Evolutionary conservation across 1,140 invertebrate genomes (phyloP).

Genomic region (Saxidomus purpurata): DNA sequence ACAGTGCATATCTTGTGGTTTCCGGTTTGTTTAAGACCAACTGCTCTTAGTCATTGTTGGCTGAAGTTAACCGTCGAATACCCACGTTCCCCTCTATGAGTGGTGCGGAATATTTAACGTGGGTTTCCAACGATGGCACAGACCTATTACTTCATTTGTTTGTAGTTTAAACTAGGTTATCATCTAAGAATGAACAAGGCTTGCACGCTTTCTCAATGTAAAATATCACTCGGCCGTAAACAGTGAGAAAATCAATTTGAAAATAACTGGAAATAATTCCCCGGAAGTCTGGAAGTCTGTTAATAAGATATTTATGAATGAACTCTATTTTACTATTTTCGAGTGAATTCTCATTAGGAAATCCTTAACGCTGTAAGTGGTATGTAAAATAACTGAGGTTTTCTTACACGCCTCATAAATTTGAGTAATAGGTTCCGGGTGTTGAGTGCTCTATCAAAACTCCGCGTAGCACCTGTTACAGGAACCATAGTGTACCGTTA

Average conservation of each 20-base stretch:
- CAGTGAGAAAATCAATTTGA: neutral
- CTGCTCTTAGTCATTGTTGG: no score
- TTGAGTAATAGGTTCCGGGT: conserved; percentile 1
- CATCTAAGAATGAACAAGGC: no score
- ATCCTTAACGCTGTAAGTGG: neutral
- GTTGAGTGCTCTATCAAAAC: neutral
- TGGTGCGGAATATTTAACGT: no score
- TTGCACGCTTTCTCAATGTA: no score
- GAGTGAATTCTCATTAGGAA: neutral
- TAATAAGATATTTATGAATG: conserved; percentile 9
- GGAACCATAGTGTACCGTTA: neutral
- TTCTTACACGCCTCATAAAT: conserved; percentile 2
- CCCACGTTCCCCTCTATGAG: no score
- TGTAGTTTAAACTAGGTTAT: no score
- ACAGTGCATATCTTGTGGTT: no score
- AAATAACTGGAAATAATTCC: neutral
- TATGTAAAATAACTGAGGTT: neutral
- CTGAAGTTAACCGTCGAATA: no score
- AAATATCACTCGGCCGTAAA: no score
- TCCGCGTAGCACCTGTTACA: conserved; percentile 8
- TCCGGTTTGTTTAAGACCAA: no score
- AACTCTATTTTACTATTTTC: neutral
- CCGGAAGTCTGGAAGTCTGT: conserved; percentile 14
- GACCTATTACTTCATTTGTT: no score
- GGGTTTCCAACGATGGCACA: no score